phyloP scores from a whole-genome alignment of 2,888 invertebrate genomes.

The Heliconius erato region DNA sequence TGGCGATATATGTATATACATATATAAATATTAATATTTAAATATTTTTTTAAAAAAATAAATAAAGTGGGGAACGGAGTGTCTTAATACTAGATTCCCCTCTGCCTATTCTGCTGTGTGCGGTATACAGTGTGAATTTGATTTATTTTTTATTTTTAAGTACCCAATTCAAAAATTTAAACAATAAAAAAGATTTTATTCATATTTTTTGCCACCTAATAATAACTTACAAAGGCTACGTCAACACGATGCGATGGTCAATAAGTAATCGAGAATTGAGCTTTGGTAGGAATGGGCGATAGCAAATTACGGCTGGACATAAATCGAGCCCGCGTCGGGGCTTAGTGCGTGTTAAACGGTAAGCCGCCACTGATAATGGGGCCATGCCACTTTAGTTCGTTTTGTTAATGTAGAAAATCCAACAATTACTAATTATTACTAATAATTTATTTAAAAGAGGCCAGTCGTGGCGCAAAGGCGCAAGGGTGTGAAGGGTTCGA shows the following conservation, averaged over 20 bases:
- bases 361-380: slow-evolving; percentile 80
- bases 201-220: background rate
- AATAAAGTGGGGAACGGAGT: no score
- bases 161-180: no score
- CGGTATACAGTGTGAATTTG: no score
- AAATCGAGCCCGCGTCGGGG: slow-evolving; percentile 77
- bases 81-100: no score
- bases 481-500: no score
- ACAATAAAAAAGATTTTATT: background rate
- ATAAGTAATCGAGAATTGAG: slow-evolving; percentile 68
- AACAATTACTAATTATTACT: background rate
- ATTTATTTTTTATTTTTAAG: no score
- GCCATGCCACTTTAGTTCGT: slow-evolving; percentile 70
- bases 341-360: slow-evolving; percentile 65
- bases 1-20: no score
- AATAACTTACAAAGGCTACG: background rate
- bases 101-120: no score
- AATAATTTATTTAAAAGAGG: no score
- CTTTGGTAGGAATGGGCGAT: slow-evolving; percentile 58
- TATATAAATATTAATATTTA: no score
- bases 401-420: slow-evolving; percentile 45
- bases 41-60: no score
- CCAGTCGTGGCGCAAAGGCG: no score
- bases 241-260: slow-evolving; percentile 67
- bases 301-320: slow-evolving; percentile 77